Conservation (phyloP, 2,113 vertebrate genomes). For the Ptilonorhynchus violaceus region DNA sequence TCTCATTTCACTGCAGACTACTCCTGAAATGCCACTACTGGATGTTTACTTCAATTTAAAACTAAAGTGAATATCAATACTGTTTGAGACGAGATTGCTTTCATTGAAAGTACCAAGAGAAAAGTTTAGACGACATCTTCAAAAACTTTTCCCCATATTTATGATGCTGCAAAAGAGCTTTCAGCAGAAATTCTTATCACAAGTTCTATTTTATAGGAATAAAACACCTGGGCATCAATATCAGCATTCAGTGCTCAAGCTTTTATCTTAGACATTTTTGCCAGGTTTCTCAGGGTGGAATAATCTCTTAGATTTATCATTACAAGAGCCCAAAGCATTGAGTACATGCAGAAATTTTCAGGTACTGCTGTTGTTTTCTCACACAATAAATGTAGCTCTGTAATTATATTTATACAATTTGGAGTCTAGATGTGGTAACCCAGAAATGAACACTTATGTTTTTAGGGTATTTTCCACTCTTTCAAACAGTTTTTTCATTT, state of each 20-base stretch:
- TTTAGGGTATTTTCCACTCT: background rate
- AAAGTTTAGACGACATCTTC: background rate
- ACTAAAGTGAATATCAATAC: background rate
- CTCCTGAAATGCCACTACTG: background rate
- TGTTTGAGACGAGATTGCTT: background rate
- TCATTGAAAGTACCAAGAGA: background rate
- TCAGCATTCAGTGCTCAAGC: background rate
- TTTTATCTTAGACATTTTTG: background rate
- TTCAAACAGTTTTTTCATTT: background rate
- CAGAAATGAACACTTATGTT: background rate
- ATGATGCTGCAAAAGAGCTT: background rate
- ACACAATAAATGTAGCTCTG: background rate
- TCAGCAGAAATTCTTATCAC: background rate
- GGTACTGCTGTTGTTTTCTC: background rate
- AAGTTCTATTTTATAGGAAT: background rate
- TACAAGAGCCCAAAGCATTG: background rate
- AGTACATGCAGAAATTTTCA: background rate
- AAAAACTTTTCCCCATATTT: background rate
- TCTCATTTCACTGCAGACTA: background rate
- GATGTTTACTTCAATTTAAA: background rate
- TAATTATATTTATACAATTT: background rate
- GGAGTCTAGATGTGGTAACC: background rate
- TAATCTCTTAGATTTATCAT: background rate
- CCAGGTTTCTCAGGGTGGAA: background rate
- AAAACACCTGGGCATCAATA: background rate